Evolutionary conservation across 2,797 vertebrate genomes (phyloP).

Genomic region (Malacoraja senta): DNA sequence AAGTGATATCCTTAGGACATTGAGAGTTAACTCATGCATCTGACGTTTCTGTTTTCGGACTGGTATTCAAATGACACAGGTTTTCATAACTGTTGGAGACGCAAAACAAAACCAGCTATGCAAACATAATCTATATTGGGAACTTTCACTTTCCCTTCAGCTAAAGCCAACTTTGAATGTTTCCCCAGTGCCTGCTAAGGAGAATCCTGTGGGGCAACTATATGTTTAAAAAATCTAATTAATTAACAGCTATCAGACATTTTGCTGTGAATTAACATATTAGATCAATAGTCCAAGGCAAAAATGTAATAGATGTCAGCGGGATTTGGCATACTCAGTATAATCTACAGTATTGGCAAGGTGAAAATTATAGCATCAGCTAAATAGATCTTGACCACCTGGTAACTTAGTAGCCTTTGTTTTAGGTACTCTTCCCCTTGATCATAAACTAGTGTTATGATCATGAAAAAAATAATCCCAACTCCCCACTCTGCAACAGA

Average conservation of each 20-base stretch:
- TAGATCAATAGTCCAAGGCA: not conserved
- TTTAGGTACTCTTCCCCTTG: not conserved
- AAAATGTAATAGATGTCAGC: not conserved
- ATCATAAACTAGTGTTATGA: not conserved
- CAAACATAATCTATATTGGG: not conserved
- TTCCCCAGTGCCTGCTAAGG: not conserved
- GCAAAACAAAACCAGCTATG: not conserved
- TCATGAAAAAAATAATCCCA: not conserved
- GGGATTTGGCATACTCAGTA: not conserved
- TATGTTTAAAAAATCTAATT: not conserved
- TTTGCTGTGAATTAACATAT: not conserved
- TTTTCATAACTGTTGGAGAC: not conserved
- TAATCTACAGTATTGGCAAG: not conserved
- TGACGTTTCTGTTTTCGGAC: not conserved
- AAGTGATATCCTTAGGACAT: not conserved
- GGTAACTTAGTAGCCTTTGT: not conserved
- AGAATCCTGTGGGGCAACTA: not conserved
- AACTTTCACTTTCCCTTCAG: not conserved
- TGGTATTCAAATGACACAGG: not conserved
- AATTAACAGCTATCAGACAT: not conserved
- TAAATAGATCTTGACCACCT: not conserved
- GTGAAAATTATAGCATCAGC: not conserved
- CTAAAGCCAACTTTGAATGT: not conserved
- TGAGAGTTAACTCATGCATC: not conserved
- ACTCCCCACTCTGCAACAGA: not conserved